Base-by-base conservation (phyloP, 2,797 vertebrate genomes). In the Micropoecilia bifurca region DNA sequence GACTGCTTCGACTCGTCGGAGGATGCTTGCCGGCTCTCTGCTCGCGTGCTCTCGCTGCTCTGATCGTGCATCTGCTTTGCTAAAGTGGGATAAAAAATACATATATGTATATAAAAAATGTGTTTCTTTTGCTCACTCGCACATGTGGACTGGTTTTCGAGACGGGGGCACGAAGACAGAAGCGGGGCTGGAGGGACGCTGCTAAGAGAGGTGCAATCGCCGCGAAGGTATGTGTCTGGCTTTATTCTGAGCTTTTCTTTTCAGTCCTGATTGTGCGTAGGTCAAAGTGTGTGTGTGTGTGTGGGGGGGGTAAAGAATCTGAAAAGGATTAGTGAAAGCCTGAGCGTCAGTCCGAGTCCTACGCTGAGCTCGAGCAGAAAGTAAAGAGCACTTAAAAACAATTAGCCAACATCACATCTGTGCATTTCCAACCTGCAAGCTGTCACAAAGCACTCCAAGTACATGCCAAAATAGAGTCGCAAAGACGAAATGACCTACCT, bases 401-500 rank as follows among this genome's bases (percentile, higher is more conserved):
- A 97, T 95, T 94, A 96, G 94, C 94, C 94, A 92, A 89, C 14
- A 93, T 77, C 95, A 93, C 90, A 92, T 93, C 94, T 94, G 95
- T 92, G 91, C 93, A 94, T 93, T 86, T 74, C 80, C 81, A 73
- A 81, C 75, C 75, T 80, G 90, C 95, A 93, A 93, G 88, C 95
- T 92, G 95, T 86, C 95, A 94, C 94, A 94, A 89, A 90, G 85
- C 87, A 87, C 83, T 2, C 73, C 73, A 77, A 83, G 75, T 75
- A 85, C 84, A 82, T 33, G 73, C 71, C 83, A 74, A 63, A n/a
- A 82, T 81, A 85, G 50, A 80, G 69, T 68, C 61, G 22, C 69
- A 76, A 82, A 71, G 86, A 75, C 74, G 68, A 86, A 96, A 96
- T 95, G 96, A 98, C 98, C 95, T 99, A 99, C 98, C 98, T 99